Base-by-base conservation (phyloP, 2,797 vertebrate genomes). In the Ataeniobius toweri region DNA sequence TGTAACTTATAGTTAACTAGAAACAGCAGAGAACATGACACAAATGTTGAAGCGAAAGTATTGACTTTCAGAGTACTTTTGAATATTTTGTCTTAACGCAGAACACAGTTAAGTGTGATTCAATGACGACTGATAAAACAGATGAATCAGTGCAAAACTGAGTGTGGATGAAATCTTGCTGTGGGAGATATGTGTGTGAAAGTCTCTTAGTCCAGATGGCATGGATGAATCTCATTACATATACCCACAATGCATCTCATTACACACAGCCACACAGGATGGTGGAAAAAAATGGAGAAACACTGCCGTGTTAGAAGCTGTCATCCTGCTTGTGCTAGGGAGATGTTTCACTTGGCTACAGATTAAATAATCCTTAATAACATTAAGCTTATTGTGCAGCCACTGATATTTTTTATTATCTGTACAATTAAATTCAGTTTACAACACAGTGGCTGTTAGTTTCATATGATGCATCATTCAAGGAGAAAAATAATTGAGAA, bases 1-100 rank as follows among this genome's bases (percentile, higher is more conserved):
- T 89, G 71, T 94, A 95, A 76, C 92, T 93, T 59, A 94, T 91
- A 51, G 88, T 91, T 5, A 94, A 79, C 93, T 94, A 69, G 51
- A 86, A 73, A 86, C 59, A 84, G 26, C 39, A 87, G 6, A 85
- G 8, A 71, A 44, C 0, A 22, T 24, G 26, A 53, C 7, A 51
- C 26, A 12, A 72, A 61, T 41, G 24, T 41, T 12, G 9, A 85
- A 14, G 44, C 5, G 0, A 16, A 18, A 65, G 5, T 18, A 46
- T 1, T 51, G 71, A 26, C 18, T 22, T 58, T 75, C 53, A 53
- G 20, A 71, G 16, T 14, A 31, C 50, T 56, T 46, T 5, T 10
- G 71, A 41, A 26, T 59, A n/a, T 61, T 6, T 55, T 41, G 24
- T 46, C 12, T 71, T 2, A 51, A 2, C 16, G 68, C 26, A 50